These are phyloP conservation scores for Chrosomus eos DNA, from an alignment of 2,797 vertebrate species.

Conservation along the genomic window DNA sequence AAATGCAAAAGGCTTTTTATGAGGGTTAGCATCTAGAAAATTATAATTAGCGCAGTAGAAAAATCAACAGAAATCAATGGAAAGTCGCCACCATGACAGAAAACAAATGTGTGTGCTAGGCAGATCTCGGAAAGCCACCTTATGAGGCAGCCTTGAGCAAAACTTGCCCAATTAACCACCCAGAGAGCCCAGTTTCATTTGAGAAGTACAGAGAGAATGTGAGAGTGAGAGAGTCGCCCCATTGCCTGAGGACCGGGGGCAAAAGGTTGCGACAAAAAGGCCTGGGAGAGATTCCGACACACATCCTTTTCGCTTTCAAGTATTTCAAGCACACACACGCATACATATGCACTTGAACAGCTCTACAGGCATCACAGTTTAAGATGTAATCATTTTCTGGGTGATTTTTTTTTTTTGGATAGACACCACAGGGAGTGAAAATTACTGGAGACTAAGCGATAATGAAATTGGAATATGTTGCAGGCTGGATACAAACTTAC, in stretches of 20 bases:
- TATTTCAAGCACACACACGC: background rate
- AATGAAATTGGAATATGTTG: background rate
- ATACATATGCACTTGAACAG: background rate
- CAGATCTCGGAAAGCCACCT: conserved; percentile 14
- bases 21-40: background rate
- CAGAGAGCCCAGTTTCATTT: conserved; percentile 1
- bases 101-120: conserved; percentile 23
- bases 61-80: conserved; percentile 23
- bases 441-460: background rate
- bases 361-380: conserved; percentile 7
- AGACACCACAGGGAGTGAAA: conserved; percentile 1
- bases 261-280: conserved; percentile 12
- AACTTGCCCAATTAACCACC: conserved; percentile 39
- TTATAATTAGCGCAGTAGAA: background rate
- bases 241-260: conserved; percentile 6
- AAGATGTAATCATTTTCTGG: background rate
- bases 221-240: background rate
- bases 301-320: conserved; percentile 10
- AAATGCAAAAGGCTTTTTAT: background rate
- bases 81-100: conserved; percentile 8
- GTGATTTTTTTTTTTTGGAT: background rate
- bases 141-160: conserved; percentile 31
- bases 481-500: background rate
- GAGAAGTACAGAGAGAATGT: conserved; percentile 3
- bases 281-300: background rate